phyloP scores from a whole-genome alignment of 1,140 invertebrate genomes.

The Metaphire vulgaris region DNA sequence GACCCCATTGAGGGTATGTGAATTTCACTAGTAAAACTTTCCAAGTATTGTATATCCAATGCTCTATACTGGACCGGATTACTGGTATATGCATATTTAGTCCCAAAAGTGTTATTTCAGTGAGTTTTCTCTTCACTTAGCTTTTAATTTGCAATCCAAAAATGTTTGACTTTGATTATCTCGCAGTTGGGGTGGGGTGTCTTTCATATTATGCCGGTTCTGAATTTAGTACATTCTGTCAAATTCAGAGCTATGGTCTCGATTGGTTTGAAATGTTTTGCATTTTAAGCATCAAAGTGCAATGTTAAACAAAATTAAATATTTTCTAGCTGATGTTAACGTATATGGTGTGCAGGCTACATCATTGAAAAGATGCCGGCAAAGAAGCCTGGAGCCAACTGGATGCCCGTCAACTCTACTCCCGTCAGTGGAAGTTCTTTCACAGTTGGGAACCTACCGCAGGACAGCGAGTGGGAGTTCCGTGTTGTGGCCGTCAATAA shows the following conservation, averaged over 20 bases:
- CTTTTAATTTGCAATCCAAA: neutral
- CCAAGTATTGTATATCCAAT: neutral
- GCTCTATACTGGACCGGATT: neutral
- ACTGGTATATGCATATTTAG: neutral
- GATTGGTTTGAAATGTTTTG: too few species aligned
- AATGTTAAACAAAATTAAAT: neutral
- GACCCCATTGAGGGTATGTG: constrained; percentile 76
- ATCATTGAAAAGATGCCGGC: constrained; percentile 84
- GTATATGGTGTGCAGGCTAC: constrained; percentile 58
- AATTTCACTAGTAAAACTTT: neutral
- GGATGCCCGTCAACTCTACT: constrained; percentile 85
- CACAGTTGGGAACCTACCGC: constrained; percentile 79
- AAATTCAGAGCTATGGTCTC: too few species aligned
- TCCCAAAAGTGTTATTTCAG: neutral
- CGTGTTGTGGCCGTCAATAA: constrained; percentile 88
- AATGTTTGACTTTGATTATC: neutral
- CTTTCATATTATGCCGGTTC: neutral
- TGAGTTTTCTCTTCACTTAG: neutral
- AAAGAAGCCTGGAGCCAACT: constrained; percentile 76
- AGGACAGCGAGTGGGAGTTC: constrained; percentile 89
- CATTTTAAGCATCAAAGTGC: too few species aligned
- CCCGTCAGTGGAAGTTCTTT: constrained; percentile 77
- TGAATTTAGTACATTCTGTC: neutral
- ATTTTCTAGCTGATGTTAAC: neutral
- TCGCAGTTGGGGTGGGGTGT: neutral